These are phyloP conservation scores for Ciconia maguari DNA, from an alignment of 2,113 vertebrate genomes.

Conservation along the genomic window DNA sequence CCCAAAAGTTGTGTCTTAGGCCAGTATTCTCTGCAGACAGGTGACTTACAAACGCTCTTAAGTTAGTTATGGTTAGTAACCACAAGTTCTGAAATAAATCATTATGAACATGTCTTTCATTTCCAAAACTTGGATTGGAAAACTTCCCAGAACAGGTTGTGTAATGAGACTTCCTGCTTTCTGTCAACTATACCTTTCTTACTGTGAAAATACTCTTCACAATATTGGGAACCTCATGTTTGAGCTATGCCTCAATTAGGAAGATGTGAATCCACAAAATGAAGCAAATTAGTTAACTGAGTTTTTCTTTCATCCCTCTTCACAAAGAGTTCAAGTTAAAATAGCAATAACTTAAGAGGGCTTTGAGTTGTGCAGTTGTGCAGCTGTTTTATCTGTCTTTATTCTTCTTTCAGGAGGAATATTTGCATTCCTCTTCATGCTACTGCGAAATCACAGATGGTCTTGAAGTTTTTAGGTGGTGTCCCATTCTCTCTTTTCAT, in stretches of 20 bases:
- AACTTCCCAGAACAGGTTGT: background rate
- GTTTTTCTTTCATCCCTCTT: background rate
- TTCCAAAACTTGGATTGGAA: background rate
- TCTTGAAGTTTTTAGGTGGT: background rate
- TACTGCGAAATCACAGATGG: background rate
- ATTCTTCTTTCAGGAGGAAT: background rate
- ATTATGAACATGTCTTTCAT: background rate
- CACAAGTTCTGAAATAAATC: background rate
- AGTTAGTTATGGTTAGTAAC: background rate
- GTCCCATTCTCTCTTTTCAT: background rate
- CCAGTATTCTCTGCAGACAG: background rate
- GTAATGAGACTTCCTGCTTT: background rate
- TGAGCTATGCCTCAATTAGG: background rate
- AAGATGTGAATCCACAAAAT: background rate
- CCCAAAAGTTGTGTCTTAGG: background rate
- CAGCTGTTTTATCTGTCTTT: background rate
- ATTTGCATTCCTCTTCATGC: background rate
- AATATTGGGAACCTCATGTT: background rate
- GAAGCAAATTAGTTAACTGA: background rate
- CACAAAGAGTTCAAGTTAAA: background rate
- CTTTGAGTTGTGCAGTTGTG: background rate
- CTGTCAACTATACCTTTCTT: background rate
- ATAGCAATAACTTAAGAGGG: background rate
- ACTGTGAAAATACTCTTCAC: background rate
- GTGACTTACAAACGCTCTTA: background rate